phyloP scores from a whole-genome alignment of 2,888 invertebrate species.

The Colostygia pectinataria region DNA sequence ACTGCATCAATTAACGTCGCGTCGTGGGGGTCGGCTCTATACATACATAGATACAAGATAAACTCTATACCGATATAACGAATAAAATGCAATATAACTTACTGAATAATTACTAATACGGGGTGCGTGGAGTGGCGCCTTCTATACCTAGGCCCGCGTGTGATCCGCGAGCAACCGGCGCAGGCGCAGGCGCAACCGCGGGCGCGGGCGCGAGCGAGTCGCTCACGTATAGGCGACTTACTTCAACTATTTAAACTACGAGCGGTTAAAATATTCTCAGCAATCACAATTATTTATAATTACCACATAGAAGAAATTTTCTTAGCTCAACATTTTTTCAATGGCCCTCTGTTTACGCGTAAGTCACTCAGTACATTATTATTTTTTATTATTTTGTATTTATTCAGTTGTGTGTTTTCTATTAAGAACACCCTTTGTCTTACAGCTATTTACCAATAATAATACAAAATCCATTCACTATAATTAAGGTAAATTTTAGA shows the following conservation, averaged over 20 bases:
- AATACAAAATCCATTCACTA: constrained; percentile 81
- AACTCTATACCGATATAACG: constrained; percentile 52
- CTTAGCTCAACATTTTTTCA: constrained; percentile 80
- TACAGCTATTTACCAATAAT: constrained; percentile 81
- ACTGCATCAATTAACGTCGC: constrained; percentile 82
- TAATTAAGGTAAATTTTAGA: constrained; percentile 83
- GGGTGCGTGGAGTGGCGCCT: constrained; percentile 34
- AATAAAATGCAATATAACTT: constrained; percentile 58
- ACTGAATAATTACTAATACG: constrained; percentile 47
- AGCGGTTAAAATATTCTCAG: constrained; percentile 81
- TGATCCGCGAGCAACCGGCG: background rate
- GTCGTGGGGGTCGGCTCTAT: constrained; percentile 70
- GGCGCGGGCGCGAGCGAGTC: background rate
- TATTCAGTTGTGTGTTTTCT: constrained; percentile 76
- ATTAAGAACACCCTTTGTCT: constrained; percentile 80
- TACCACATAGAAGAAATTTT: constrained; percentile 81
- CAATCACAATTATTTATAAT: constrained; percentile 79
- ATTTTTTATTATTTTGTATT: constrained; percentile 69
- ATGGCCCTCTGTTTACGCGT: constrained; percentile 83
- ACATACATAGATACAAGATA: constrained; percentile 53
- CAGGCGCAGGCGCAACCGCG: too few species aligned
- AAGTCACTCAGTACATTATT: constrained; percentile 82
- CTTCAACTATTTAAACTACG: constrained; percentile 70
- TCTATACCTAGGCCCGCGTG: too few species aligned
- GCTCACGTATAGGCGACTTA: constrained; percentile 46